Conservation (phyloP, 2,888 invertebrate genomes). For the Oscheius onirici region DNA sequence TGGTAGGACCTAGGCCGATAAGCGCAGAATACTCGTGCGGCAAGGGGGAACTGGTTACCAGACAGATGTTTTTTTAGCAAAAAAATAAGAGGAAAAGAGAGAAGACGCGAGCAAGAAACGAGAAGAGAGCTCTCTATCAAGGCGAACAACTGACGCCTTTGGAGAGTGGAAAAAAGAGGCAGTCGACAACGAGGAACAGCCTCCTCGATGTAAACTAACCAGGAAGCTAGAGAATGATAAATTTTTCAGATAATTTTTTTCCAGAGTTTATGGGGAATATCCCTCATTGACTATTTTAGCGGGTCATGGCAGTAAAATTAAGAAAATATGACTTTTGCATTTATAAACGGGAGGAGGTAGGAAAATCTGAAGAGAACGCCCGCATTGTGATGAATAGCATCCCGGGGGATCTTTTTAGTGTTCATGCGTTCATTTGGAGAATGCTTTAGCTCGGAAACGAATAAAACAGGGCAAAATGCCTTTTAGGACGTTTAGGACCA, state of each 20-base stretch:
- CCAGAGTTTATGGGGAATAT: too few relatives aligned
- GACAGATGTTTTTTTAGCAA: not conserved
- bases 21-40: not conserved
- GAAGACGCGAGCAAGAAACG: not conserved
- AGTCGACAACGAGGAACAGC: constrained; percentile 23
- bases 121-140: constrained; percentile 2
- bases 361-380: not conserved
- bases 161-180: not conserved
- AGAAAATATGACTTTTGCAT: not conserved
- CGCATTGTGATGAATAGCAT: not conserved
- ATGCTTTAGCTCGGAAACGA: not conserved
- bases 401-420: not conserved
- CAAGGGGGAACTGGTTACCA: not conserved
- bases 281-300: too few relatives aligned
- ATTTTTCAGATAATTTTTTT: not conserved
- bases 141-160: constrained; percentile 6
- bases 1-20: constrained; percentile 21
- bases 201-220: constrained; percentile 15
- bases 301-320: too few relatives aligned
- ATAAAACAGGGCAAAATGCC: not conserved
- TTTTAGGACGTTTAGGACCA: not conserved
- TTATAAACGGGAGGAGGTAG: not conserved
- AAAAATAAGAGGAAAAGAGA: not conserved
- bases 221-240: constrained; percentile 10
- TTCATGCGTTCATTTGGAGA: not conserved